A percentile compares a stretch with the other conserved stretches of the same genome.
phyloP scores from a whole-genome alignment of 1,140 invertebrate genomes.

The Venturia canescens region DNA sequence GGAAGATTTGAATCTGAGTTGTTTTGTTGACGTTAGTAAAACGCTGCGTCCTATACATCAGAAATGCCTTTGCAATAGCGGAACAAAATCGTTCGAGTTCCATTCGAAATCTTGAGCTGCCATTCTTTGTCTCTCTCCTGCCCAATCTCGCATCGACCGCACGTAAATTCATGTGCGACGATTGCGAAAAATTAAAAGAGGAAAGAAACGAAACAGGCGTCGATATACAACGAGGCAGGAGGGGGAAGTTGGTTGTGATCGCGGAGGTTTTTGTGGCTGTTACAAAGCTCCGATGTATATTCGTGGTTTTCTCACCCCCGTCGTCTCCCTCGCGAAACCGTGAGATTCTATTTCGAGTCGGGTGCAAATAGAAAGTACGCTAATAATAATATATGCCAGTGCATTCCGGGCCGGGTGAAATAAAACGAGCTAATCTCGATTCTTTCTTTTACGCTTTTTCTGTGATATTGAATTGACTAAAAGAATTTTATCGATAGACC shows the following conservation, averaged over 20 bases:
- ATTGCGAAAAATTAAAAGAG: constrained; percentile 22
- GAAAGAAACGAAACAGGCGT: not conserved
- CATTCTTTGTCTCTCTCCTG: not conserved
- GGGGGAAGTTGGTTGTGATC: no score
- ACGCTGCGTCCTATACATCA: not conserved
- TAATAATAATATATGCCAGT: constrained; percentile 66
- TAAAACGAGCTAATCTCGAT: not conserved
- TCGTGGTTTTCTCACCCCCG: constrained; percentile 26
- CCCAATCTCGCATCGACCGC: not conserved
- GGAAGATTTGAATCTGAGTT: no score
- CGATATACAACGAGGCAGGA: no score
- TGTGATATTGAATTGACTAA: not conserved
- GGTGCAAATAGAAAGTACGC: constrained; percentile 66
- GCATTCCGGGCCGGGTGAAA: constrained; percentile 60
- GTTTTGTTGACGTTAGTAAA: no score
- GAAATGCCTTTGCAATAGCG: constrained; percentile 10
- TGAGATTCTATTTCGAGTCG: constrained; percentile 51
- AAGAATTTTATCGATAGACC: not conserved
- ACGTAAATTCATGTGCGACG: not conserved
- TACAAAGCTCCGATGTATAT: not conserved
- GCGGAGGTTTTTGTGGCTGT: not conserved
- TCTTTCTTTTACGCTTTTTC: constrained; percentile 13
- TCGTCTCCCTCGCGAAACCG: constrained; percentile 1
- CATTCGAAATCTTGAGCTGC: constrained; percentile 3
- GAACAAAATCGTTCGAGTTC: constrained; percentile 40